Evolutionary conservation across 37 sponge, comb jelly and placozoan species (phyloP), one percentile per base, ranked within the genome.

Genomic region (Petrosia ficiformis): DNA sequence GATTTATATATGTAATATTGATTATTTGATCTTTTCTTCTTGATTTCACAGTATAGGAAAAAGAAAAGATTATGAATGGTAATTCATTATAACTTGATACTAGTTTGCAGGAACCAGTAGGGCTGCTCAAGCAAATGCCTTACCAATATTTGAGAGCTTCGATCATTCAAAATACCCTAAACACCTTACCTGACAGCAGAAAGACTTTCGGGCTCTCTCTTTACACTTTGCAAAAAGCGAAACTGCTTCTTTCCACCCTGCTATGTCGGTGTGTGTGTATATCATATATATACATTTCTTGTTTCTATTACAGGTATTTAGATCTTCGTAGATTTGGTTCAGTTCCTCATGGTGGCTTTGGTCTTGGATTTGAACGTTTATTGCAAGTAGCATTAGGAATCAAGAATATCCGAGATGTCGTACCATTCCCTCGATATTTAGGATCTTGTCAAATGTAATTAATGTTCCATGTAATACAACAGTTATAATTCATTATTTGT

Each of bases 341-440:
- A 22, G 79, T 96, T 32, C 90, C 90, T 4, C 94, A 93, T 56
- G 96, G 96, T 28, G 96, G 96, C 25, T 96, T 96, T 77, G 96
- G 96, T 29, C 80, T 96, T 34, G 96, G 96, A 22, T 96, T 96
- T 80, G 96, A 96, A 59, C 73, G 96, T 4, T 70, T 85, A 34
- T 57, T 96, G 10, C 93, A 93, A 68, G 80, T 74, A 4, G 52
- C 93, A 42, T 35, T 90, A 64, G 93, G 90, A 42, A 35, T 86
- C 43, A 79, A 73, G 25, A 64, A 93, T 57, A 93, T 96, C 29
- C 59, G 96, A 61, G 96, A 96, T 72, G 84, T 83, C 1, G 89
- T 86, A 44, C 87, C 96, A 11, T 96, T 93, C 48, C 96, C 96
- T 69, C 77, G 93, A 35, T 93, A 65, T 61, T 65, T 83, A 26